These are phyloP conservation scores for Caradrina kadenii DNA, from an alignment of 2,888 invertebrate species.

Conservation along the genomic window DNA sequence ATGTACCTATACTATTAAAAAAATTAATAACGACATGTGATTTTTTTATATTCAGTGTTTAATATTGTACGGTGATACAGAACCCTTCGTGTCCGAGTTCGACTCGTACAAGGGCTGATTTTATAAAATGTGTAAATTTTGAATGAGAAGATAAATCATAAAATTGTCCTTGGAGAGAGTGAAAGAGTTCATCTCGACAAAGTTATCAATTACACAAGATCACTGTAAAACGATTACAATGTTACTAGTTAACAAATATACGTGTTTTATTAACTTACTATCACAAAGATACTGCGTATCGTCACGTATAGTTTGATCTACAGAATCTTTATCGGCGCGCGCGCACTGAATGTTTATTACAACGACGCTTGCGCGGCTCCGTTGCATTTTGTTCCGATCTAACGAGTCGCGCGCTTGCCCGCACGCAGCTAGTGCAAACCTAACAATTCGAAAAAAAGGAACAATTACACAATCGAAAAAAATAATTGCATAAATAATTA, in stretches of 20 bases:
- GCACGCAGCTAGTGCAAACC: conserved; percentile 58
- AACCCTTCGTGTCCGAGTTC: no score
- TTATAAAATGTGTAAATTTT: no score
- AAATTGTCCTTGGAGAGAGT: background rate
- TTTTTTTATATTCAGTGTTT: no score
- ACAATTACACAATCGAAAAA: conserved; percentile 7
- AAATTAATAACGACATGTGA: no score
- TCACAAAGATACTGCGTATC: conserved; percentile 41
- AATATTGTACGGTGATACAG: no score
- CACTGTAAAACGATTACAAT: background rate
- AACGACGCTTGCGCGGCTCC: conserved; percentile 55
- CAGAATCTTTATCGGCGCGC: conserved; percentile 53
- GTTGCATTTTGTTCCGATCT: conserved; percentile 68
- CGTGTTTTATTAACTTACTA: conserved; percentile 18
- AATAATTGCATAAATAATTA: background rate
- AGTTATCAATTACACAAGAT: background rate
- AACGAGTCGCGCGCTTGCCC: conserved; percentile 66
- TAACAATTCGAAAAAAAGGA: conserved; percentile 18
- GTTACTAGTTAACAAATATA: background rate
- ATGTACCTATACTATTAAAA: no score
- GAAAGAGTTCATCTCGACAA: background rate
- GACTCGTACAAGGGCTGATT: no score
- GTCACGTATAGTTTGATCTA: conserved; percentile 57
- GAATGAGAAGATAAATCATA: no score
- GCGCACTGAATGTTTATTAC: conserved; percentile 67